Conservation (phyloP, 1,140 invertebrate species). For the Habropoda laboriosa region DNA sequence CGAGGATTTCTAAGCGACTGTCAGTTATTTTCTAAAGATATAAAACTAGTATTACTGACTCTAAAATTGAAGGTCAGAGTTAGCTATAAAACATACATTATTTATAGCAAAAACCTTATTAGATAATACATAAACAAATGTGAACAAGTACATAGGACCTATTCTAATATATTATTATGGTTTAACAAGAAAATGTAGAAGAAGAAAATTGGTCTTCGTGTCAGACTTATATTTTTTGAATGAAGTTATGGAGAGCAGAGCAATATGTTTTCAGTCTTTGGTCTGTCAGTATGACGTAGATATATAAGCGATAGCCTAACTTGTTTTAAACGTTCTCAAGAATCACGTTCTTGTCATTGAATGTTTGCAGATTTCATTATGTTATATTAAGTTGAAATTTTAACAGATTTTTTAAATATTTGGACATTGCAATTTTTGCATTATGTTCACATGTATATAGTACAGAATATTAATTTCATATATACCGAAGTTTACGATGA, state of each 20-base stretch:
- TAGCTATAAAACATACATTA: slow-evolving; percentile 73
- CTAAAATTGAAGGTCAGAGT: slow-evolving; percentile 71
- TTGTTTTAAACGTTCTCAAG: slow-evolving; percentile 67
- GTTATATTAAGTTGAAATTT: slow-evolving; percentile 43
- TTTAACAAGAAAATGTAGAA: slow-evolving; percentile 68
- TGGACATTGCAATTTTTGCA: slow-evolving; percentile 21
- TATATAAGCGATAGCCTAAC: slow-evolving; percentile 68
- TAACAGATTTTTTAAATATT: slow-evolving; percentile 32
- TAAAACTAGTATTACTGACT: slow-evolving; percentile 77
- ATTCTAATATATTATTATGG: slow-evolving; percentile 78
- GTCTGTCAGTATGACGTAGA: slow-evolving; percentile 62
- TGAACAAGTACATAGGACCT: slow-evolving; percentile 75
- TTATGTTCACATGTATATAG: slow-evolving; percentile 50
- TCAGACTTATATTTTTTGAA: slow-evolving; percentile 79
- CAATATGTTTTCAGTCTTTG: slow-evolving; percentile 74
- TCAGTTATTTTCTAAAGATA: slow-evolving; percentile 79
- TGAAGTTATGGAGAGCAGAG: slow-evolving; percentile 67
- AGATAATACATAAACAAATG: slow-evolving; percentile 77
- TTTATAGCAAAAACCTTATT: slow-evolving; percentile 75
- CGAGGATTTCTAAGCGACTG: slow-evolving; percentile 69
- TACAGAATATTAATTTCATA: slow-evolving; percentile 36
- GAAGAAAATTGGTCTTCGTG: slow-evolving; percentile 71
- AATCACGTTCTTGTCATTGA: slow-evolving; percentile 53
- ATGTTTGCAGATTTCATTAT: slow-evolving; percentile 41
- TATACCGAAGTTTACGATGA: slow-evolving; percentile 33